Evolutionary conservation across 2,888 invertebrate genomes (phyloP).

Genomic region (Ephialtes manifestator): DNA sequence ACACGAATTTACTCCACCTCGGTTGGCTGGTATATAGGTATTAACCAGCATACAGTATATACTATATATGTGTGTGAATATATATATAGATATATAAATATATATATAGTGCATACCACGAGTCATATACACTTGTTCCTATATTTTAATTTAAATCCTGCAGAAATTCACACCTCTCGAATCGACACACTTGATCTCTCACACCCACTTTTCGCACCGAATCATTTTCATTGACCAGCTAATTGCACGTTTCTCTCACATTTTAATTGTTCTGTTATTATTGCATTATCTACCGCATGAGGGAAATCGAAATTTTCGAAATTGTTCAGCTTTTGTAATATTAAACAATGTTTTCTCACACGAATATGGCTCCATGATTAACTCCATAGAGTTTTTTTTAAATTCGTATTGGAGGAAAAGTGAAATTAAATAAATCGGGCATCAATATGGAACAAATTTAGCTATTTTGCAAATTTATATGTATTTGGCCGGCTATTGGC

Average conservation of each 20-base stretch:
- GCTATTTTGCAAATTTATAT: neutral
- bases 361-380: neutral
- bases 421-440: neutral
- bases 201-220: slow-evolving; percentile 19
- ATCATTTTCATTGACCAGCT: slow-evolving; percentile 45
- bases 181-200: slow-evolving; percentile 14
- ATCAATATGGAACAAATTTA: neutral
- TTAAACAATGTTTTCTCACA: neutral
- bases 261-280: slow-evolving; percentile 43
- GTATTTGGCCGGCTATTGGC: neutral
- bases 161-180: slow-evolving; percentile 65
- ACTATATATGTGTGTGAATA: slow-evolving; percentile 8
- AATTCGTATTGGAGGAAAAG: neutral
- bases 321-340: neutral
- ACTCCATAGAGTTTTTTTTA: neutral
- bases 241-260: slow-evolving; percentile 39
- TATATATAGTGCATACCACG: slow-evolving; percentile 33
- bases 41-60: slow-evolving; percentile 29
- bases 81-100: slow-evolving; percentile 37
- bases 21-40: slow-evolving; percentile 50
- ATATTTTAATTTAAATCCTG: slow-evolving; percentile 65
- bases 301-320: slow-evolving; percentile 14
- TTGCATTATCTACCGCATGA: slow-evolving; percentile 4
- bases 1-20: slow-evolving; percentile 67
- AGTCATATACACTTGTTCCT: slow-evolving; percentile 53